Conservation (phyloP, 2,888 invertebrate species). For the Thymelicus acteon region DNA sequence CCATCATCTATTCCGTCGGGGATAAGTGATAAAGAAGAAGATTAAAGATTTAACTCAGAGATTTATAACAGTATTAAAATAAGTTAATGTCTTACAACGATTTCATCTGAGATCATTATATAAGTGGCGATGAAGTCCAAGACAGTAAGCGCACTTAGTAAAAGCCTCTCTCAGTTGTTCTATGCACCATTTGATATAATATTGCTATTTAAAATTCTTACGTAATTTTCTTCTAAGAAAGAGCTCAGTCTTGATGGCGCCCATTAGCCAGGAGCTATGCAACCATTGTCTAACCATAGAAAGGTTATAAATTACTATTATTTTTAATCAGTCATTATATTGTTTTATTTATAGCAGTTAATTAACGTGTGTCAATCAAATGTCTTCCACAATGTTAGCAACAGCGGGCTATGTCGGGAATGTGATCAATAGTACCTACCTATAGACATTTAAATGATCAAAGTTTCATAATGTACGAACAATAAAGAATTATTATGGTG, state of each 20-base stretch:
- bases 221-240: constrained; percentile 28
- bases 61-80: no score
- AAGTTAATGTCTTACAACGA: no score
- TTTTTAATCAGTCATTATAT: constrained; percentile 18
- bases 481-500: not conserved
- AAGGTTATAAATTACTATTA: constrained; percentile 24
- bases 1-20: no score
- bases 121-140: not conserved
- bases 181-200: constrained; percentile 1
- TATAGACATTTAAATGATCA: no score
- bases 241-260: constrained; percentile 55
- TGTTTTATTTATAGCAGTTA: constrained; percentile 2
- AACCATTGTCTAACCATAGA: constrained; percentile 29
- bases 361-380: not conserved
- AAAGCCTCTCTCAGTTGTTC: no score
- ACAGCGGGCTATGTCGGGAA: not conserved
- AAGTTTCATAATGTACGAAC: not conserved
- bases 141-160: no score
- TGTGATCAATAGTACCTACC: no score
- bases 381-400: not conserved
- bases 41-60: no score
- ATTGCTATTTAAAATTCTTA: not conserved
- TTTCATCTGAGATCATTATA: not conserved
- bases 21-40: no score
- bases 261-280: constrained; percentile 48